phyloP scores from a whole-genome alignment of 2,113 vertebrate genomes.

The Anthoscopus minutus region DNA sequence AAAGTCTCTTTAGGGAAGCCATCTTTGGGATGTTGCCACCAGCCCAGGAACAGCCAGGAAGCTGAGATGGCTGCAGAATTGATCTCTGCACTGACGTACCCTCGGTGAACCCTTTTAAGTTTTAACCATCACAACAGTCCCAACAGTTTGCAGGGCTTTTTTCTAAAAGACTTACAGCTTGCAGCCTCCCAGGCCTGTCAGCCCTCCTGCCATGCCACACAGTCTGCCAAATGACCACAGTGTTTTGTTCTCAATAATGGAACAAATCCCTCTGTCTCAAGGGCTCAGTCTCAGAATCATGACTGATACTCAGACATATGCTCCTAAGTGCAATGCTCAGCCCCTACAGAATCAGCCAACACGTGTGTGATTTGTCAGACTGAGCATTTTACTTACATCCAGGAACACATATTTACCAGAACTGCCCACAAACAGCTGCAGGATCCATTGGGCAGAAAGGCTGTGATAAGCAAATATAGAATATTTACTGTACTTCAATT shows the following conservation, averaged over 20 bases:
- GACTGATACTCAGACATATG: no score
- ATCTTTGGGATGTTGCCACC: neutral
- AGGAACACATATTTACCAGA: neutral
- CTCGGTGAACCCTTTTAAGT: neutral
- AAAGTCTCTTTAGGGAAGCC: neutral
- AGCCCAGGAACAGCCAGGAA: neutral
- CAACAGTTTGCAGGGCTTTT: neutral
- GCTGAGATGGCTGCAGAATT: fast-evolving
- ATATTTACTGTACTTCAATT: neutral
- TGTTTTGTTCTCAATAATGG: neutral
- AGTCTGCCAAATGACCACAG: neutral
- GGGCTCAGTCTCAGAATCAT: neutral
- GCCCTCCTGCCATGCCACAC: neutral
- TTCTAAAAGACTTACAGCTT: neutral
- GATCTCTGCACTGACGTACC: neutral
- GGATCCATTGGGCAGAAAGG: neutral
- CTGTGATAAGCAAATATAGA: neutral
- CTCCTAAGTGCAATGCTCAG: neutral
- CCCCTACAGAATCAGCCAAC: neutral
- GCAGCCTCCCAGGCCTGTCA: neutral
- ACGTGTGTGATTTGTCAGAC: neutral
- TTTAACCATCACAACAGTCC: neutral
- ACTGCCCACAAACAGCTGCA: neutral
- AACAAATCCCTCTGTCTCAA: neutral
- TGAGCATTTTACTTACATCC: neutral